Conservation (phyloP, 2,888 invertebrate species). For the Athripsodes cinereus region DNA sequence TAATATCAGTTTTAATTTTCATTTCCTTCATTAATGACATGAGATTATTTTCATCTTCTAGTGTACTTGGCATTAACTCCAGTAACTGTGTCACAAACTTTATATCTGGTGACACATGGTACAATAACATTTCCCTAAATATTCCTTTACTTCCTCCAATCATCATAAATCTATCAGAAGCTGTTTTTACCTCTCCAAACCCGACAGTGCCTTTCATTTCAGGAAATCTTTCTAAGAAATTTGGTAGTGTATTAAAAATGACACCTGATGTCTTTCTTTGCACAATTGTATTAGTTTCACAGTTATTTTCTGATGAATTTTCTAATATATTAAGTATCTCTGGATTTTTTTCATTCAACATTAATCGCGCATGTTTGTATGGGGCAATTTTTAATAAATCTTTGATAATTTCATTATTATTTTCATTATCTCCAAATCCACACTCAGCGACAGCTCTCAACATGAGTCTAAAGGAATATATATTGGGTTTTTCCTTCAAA, state of each 20-base stretch:
- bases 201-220: constrained; percentile 56
- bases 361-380: neutral
- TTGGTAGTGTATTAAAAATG: constrained; percentile 4
- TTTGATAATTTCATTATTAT: constrained; percentile 2
- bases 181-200: constrained; percentile 51
- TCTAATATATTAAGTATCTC: neutral
- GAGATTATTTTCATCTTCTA: constrained; percentile 62
- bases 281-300: neutral
- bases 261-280: neutral
- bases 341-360: neutral
- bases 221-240: constrained; percentile 53
- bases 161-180: constrained; percentile 65
- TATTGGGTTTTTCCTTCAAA: constrained; percentile 58
- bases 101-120: constrained; percentile 64
- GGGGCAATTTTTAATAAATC: neutral
- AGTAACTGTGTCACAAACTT: constrained; percentile 76
- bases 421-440: constrained; percentile 52
- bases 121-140: constrained; percentile 63
- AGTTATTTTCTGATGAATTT: neutral
- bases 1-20: constrained; percentile 64
- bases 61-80: constrained; percentile 60
- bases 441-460: constrained; percentile 76
- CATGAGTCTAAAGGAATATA: constrained; percentile 75
- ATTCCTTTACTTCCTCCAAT: constrained; percentile 77
- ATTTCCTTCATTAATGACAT: constrained; percentile 54